A percentile compares a stretch with the other conserved stretches of the same genome.
Evolutionary conservation across 1,140 invertebrate species (phyloP).

Genomic region (Campoletis sonorensis): DNA sequence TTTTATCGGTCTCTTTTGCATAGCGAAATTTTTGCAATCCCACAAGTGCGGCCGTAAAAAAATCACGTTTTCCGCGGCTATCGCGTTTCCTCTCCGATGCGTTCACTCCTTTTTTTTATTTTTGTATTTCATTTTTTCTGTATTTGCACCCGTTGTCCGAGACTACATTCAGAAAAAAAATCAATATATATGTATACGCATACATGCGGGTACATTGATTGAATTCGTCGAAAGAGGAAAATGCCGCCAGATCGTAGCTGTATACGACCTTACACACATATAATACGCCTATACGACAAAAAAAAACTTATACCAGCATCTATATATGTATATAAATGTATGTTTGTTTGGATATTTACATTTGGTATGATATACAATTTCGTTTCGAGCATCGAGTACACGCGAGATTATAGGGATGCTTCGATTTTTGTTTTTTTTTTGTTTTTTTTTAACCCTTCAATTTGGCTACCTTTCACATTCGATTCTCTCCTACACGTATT

Average conservation of each 20-base stretch:
- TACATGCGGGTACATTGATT: neutral
- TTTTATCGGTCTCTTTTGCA: neutral
- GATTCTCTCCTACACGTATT: neutral
- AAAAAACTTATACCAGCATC: neutral
- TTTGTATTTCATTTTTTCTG: neutral
- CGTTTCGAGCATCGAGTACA: neutral
- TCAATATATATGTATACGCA: neutral
- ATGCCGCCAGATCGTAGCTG: neutral
- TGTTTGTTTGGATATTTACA: neutral
- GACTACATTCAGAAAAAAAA: neutral
- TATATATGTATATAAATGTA: neutral
- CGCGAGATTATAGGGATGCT: slow-evolving; percentile 9
- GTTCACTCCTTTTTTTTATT: too few species aligned
- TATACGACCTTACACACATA: neutral
- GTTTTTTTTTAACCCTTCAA: neutral
- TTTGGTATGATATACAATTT: neutral
- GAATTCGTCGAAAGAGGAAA: neutral
- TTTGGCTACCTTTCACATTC: neutral
- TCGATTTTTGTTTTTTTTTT: too few species aligned
- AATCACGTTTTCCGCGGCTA: slow-evolving; percentile 7
- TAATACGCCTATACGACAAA: neutral
- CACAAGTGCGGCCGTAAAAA: neutral
- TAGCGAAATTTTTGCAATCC: neutral
- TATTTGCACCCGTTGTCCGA: neutral
- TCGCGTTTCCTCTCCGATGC: neutral